phyloP scores from a whole-genome alignment of 53 echinoderm and acorn worm species.

The Antedon mediterranea region DNA sequence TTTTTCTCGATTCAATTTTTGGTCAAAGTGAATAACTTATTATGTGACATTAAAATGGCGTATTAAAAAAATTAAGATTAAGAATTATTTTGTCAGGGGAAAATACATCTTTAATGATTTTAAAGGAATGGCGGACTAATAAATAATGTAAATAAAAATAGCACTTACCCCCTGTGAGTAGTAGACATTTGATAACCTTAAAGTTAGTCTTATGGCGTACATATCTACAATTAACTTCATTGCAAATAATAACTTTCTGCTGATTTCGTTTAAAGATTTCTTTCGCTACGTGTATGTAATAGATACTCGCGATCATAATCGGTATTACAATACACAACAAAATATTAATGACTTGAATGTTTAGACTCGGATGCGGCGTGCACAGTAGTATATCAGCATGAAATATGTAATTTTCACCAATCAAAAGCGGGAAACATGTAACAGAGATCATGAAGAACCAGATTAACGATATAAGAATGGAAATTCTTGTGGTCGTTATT shows the following conservation, averaged over 20 bases:
- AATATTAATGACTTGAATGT: background rate
- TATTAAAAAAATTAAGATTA: no score
- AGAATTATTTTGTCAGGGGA: no score
- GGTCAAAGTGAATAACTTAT: no score
- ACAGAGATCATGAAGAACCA: conserved; percentile 35
- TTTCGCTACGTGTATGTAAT: background rate
- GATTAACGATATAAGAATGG: conserved; percentile 15
- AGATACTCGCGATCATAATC: background rate
- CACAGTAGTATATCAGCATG: background rate
- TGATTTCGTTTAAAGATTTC: background rate
- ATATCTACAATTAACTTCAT: background rate
- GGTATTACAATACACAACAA: background rate
- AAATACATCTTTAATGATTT: no score
- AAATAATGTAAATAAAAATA: no score
- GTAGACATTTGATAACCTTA: background rate
- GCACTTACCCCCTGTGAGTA: background rate
- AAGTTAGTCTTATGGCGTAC: background rate
- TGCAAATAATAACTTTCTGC: background rate
- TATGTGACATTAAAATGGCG: no score
- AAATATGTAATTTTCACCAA: background rate
- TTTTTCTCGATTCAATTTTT: no score
- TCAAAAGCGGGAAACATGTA: background rate
- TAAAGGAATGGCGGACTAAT: no score
- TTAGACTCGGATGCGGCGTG: background rate
- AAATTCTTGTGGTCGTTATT: conserved; percentile 34